Conservation (phyloP, 2,113 vertebrate species). For the Puffinus mauretanicus region DNA sequence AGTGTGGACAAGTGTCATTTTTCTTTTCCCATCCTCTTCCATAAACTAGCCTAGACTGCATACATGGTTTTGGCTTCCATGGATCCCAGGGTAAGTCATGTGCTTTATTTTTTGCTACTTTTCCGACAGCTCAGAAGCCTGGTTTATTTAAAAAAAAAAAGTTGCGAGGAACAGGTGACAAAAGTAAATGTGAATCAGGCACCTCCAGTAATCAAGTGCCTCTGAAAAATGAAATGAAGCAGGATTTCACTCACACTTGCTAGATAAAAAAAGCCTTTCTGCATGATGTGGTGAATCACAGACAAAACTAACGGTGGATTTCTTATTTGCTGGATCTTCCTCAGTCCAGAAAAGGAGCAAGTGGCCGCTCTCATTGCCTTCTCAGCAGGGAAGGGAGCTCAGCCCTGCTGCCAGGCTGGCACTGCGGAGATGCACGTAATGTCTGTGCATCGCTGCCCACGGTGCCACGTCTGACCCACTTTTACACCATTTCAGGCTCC, state of each 20-base stretch:
- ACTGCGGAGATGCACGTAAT: neutral
- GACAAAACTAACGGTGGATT: neutral
- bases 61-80: neutral
- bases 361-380: neutral
- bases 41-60: neutral
- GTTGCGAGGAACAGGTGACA: neutral
- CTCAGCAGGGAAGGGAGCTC: neutral
- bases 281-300: neutral
- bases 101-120: neutral
- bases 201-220: neutral
- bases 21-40: neutral
- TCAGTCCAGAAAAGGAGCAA: neutral
- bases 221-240: neutral
- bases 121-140: neutral
- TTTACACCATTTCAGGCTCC: neutral
- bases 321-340: neutral
- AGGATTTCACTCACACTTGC: neutral
- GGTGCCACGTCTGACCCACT: neutral
- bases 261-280: neutral
- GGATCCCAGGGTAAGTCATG: neutral
- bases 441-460: rapidly evolving
- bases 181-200: neutral
- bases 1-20: neutral
- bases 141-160: neutral
- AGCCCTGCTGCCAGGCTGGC: neutral